Base-by-base conservation (phyloP, 2,797 vertebrate genomes). In the Eospalax fontanierii region DNA sequence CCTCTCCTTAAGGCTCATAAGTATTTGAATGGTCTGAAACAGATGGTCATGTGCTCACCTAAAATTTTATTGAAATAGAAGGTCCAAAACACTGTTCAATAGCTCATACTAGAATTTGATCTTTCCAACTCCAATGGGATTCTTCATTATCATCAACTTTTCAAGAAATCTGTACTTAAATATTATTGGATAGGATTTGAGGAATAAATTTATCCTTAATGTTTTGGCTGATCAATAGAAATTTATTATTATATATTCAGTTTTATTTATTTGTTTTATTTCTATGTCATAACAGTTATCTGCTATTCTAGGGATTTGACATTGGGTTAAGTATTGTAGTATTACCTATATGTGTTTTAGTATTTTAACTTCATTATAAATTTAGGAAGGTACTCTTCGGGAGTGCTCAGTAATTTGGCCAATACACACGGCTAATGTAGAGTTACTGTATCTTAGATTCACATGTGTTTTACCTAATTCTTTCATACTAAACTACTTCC, bases 41-140 rank as follows among this genome's bases (percentile, higher is more conserved):
- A 97, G 82, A 97, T 68, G n/a, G 74, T 91, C 65, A 40, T 86
- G 0, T 90, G 89, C 15, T 88, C n/a, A 76, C 78, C 87, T 96
- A 76, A 71, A 86, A 54, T 71, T 87, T 87, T 91, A 83, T 91
- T 80, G 38, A 78, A 96, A 78, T 74, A 50, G 24, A 71, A 1
- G 22, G 78, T 84, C 59, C 87, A 78, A 87, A 82, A 12, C 43
- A 82, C 89, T 19, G 28, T 84, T 84, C 24, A 71, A 0, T 80
- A 82, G 24, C 61, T 79, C 30, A 30, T 54, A 79, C 79, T 87
- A 89, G 1, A 79, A 86, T 83, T 83, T 92, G 54, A 18, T 65
- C 28, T 84, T 33, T 85, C 22, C 40, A 30, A 71, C 65, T 46
- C 4, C 65, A 96, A 43, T 89, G 33, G 0, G 54, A 79, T 59